Evolutionary conservation across 2,888 invertebrate species (phyloP), one percentile per base, ranked within the genome.

Genomic region (Synanthedon vespiformis): DNA sequence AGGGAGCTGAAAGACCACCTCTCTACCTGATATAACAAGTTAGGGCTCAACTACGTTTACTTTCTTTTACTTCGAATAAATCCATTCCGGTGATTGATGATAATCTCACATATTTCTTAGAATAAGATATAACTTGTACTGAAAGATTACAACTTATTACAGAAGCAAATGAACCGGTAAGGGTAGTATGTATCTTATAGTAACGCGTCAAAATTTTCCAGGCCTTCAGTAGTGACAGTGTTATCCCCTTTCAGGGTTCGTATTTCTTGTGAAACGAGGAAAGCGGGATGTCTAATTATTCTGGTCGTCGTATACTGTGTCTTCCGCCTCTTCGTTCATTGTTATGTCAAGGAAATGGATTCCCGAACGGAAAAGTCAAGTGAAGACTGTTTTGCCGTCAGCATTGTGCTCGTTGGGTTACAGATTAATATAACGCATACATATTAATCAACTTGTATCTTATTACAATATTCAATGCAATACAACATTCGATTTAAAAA

Each of bases 261-360:
- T 40, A 22, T 54, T 54, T 49, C 55, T 27, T 57, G 58, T 56
- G 57, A 56, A 57, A 58, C 57, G 52, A 53, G 59, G 52, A 52
- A 49, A 49, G 52, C 55, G 53, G 61, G 40, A 59, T 77, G 54
- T 64, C 70, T 62, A 41, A 55, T 56, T 66, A 62, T 50, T 50
- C 54, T 72, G 73, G 77, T 57, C 60, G 56, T 51, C 55, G 54
- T 50, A 51, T 57, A 61, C 64, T 68, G 67, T 65, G 74, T 64
- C 69, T 78, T 77, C 74, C 76, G 73, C 63, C 59, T 61, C 66
- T 11, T 22, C n/a, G 67, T 63, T 63, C 55, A 65, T 65, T 68
- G 72, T 75, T 74, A 72, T 69, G 69, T 66, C 58, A 63, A 71
- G 80, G 82, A 83, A 83, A 83, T 83, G 73, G 77, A 76, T 65